Base-by-base conservation (phyloP, 2,888 invertebrate species). In the Meiosimyza decipiens region DNA sequence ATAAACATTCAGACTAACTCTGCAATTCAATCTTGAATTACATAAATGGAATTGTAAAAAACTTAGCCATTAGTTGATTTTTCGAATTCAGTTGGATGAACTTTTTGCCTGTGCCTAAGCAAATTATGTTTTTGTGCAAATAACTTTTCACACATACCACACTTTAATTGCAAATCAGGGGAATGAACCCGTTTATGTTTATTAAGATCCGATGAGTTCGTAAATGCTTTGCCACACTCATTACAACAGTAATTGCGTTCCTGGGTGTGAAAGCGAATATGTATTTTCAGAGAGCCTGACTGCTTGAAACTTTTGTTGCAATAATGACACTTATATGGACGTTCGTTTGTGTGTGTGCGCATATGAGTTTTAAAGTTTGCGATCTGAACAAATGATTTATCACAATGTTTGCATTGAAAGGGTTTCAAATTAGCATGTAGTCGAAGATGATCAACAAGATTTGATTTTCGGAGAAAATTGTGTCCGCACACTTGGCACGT, bases 311-410 rank as follows among this genome's bases (percentile, higher is more conserved):
- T 55, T 71, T 80, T 81, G 1, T 22, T 6, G 54, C 81, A 81
- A 1, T 78, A 28, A 1, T 71, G 33, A 62, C 81, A 81, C 6
- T 62, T 47, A 49, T 57, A 81, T 2, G 81, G 81, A 9, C 77
- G 75, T n/a, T 81, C 81, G 13, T 78, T 79, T 0, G 81, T 80
- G 49, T 81, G 81, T 2, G 73, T 78, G 28, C 79, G 65, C 33
- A 80, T 12, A 22, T 81, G 81, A 1, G 77, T 75, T 16, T 77
- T 77, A 57, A 77, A 81, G 65, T 81, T 81, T 3, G 74, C 80
- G 11, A 78, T 69, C 63, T 81, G 81, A 4, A 81, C 81, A 50
- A 82, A 82, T 2, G 77, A 69, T 54, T 80, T 81, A 18, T 75
- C 77, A 54, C 81, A 82, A 33, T 75, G 71, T 6, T 76, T 68